These are phyloP conservation scores for Echeneis naucrates DNA, from an alignment of 2,797 vertebrate genomes.

Conservation along the genomic window DNA sequence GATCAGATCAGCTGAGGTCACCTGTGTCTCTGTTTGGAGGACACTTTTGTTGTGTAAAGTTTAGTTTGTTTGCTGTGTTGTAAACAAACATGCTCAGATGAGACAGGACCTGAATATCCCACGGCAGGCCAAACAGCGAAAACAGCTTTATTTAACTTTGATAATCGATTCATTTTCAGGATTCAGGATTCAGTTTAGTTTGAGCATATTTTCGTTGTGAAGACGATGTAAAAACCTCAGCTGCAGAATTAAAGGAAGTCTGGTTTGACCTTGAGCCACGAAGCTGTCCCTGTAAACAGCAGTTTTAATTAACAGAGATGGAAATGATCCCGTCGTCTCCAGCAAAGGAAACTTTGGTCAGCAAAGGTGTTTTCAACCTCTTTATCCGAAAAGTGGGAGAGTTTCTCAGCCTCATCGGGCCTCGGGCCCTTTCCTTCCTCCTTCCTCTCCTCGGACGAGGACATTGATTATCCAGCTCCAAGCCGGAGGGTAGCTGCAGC, in stretches of 20 bases:
- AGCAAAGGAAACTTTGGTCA: slow-evolving; percentile 38
- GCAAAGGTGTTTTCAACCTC: slow-evolving; percentile 50
- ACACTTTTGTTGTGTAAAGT: too few relatives aligned
- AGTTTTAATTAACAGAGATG: slow-evolving; percentile 47
- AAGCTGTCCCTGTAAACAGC: slow-evolving; percentile 30
- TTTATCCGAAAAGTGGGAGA: slow-evolving; percentile 18
- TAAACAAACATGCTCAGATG: too few relatives aligned
- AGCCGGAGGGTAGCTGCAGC: slow-evolving; percentile 67
- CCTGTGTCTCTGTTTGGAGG: too few relatives aligned
- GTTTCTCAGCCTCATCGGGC: slow-evolving; percentile 19
- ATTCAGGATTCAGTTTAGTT: too few relatives aligned
- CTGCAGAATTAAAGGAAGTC: not conserved
- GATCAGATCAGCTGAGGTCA: too few relatives aligned
- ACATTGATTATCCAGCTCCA: slow-evolving; percentile 49
- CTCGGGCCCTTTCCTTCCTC: slow-evolving; percentile 24
- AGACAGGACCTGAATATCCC: too few relatives aligned
- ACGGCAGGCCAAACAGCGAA: too few relatives aligned
- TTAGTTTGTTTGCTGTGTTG: too few relatives aligned
- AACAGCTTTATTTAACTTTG: too few relatives aligned
- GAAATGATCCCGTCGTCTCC: slow-evolving; percentile 10
- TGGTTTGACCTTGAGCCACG: slow-evolving; percentile 20
- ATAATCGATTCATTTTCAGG: too few relatives aligned
- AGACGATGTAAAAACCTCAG: too few relatives aligned
- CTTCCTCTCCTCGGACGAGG: slow-evolving; percentile 38
- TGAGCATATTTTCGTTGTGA: too few relatives aligned